Evolutionary conservation across 2,797 vertebrate species (phyloP).

Genomic region (Bradypodion pumilum): DNA sequence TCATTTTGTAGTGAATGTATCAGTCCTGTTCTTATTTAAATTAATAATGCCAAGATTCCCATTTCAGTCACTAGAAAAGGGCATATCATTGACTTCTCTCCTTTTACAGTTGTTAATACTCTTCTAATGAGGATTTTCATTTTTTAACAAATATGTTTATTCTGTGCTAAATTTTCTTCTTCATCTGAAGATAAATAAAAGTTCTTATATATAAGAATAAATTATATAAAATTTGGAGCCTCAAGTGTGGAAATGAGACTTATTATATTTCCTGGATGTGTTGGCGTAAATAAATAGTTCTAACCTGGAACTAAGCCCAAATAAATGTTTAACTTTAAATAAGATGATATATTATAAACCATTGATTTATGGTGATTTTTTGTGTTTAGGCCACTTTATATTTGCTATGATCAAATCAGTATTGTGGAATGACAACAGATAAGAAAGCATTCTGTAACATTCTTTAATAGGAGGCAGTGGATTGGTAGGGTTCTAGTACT

Average conservation of each 20-base stretch:
- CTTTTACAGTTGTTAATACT: accelerated
- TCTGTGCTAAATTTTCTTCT: not conserved
- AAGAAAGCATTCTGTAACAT: not conserved
- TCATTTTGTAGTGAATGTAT: accelerated
- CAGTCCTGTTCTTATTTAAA: accelerated
- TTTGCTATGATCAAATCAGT: not conserved
- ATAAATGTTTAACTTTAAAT: not conserved
- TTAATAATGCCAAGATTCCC: accelerated
- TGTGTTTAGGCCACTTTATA: not conserved
- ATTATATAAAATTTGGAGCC: not conserved
- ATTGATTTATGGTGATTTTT: accelerated
- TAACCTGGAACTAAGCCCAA: not conserved
- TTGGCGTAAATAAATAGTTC: not conserved
- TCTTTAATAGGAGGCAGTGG: not conserved
- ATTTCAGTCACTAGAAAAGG: accelerated
- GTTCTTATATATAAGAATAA: not conserved
- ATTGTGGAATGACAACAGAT: not conserved
- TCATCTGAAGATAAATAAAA: not conserved
- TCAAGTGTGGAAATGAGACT: not conserved
- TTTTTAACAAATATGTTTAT: not conserved
- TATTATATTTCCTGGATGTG: not conserved
- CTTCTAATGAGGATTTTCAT: accelerated
- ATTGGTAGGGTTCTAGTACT: not conserved
- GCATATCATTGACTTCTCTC: not conserved
- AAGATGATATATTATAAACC: not conserved